Base-by-base conservation (phyloP, 2,888 invertebrate genomes). In the Oscheius myriophilus region DNA sequence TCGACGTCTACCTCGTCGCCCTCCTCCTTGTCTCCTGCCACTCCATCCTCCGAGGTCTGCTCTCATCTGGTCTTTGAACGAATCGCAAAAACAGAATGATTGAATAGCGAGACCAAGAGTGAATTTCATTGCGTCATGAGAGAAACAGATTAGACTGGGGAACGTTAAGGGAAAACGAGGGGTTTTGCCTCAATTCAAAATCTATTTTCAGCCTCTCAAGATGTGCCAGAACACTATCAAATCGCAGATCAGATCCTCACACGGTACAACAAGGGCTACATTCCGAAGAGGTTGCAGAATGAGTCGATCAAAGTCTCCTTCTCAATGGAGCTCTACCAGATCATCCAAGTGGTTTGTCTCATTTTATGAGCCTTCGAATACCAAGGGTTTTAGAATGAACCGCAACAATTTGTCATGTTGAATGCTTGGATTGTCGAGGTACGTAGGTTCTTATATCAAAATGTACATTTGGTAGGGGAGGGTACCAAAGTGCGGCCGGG, bases 371-470 rank as follows among this genome's bases (percentile, higher is more conserved):
- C 18, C 41, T 49, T 59, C 18, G 25, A 57, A 57, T 3, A 16
- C 18, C 21, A 14, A 16, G 7, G 14, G 43, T 73, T 81, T 70
- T 57, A 85, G 85, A 84, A 85, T 69, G 85, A 85, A 62, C 85
- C 85, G 0, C 82, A 84, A 63, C 85, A 85, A 68, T 84, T 77
- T 71, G 65, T 85, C 41, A 76, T 86, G 69, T 66, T 85, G 26
- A 85, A 85, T 67, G 82, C 85, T 1, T 85, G 85, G 85, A 81
- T 85, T 25, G 82, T 84, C 25, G 84, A 84, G 81, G 83, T 83
- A 21, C 23, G 53, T 18, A 16, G 11, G 12, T 43, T 11, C 16
- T 16, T 14, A 43, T 43, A 14, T 43, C 12, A 14, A 11, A 14
- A 43, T 14, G 11, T 43, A 14, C 16, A 14, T 16, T 21, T 12